phyloP scores from a whole-genome alignment of 2,888 invertebrate species.

The Pristionchus entomophagus region DNA sequence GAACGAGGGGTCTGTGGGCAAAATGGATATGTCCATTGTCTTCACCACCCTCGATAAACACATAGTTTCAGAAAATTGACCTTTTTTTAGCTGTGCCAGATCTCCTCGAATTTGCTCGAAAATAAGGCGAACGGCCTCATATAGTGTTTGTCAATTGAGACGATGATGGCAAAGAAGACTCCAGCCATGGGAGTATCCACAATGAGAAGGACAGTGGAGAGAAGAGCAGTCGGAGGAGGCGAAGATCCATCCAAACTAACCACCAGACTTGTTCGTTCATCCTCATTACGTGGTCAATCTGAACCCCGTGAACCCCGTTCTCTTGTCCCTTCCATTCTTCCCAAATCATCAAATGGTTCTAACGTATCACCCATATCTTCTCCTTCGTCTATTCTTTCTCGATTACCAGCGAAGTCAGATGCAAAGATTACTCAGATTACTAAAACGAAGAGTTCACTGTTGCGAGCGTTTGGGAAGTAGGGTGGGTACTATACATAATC shows the following conservation, averaged over 20 bases:
- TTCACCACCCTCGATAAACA: not conserved
- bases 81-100: not conserved
- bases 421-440: not conserved
- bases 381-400: not conserved
- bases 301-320: no score
- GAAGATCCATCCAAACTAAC: not conserved
- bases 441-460: not conserved
- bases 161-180: conserved; percentile 9
- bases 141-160: not conserved
- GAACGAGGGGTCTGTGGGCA: not conserved
- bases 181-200: conserved; percentile 29
- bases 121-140: not conserved
- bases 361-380: conserved; percentile 16
- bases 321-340: not conserved
- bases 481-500: not conserved
- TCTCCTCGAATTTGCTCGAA: not conserved
- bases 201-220: not conserved
- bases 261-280: not conserved
- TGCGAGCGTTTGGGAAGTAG: conserved; percentile 19
- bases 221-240: not conserved
- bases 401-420: not conserved
- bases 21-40: not conserved
- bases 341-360: conserved; percentile 12
- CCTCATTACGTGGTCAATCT: not conserved
- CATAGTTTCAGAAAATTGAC: not conserved